phyloP scores from a whole-genome alignment of 2,797 vertebrate genomes.

The Cetoscarus ocellatus region DNA sequence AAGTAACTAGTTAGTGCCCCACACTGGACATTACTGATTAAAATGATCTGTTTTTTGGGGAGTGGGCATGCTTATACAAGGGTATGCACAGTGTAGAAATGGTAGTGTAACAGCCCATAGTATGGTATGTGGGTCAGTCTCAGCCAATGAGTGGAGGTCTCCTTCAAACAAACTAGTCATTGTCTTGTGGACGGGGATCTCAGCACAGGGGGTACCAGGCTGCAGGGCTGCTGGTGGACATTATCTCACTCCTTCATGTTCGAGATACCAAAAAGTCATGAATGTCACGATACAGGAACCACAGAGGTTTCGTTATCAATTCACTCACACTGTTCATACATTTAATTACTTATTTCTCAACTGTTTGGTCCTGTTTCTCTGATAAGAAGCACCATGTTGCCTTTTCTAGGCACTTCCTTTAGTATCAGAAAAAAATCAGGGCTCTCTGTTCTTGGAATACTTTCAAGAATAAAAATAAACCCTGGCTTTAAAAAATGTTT shows the following conservation, averaged over 20 bases:
- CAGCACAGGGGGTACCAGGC: constrained; percentile 10
- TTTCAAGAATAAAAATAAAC: background rate
- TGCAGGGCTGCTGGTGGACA: background rate
- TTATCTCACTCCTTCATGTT: background rate
- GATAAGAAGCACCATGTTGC: background rate
- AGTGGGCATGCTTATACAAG: background rate
- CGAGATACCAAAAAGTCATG: background rate
- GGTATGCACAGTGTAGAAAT: background rate
- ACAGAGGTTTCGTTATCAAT: background rate
- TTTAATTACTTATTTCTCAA: background rate
- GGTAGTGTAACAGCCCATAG: constrained; percentile 1
- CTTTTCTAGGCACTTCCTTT: background rate
- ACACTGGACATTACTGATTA: too few relatives aligned
- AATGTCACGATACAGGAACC: background rate
- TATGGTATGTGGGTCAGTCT: constrained; percentile 23
- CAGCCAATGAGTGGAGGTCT: constrained; percentile 19
- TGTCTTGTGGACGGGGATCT: constrained; percentile 9
- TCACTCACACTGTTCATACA: background rate
- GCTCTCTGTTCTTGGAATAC: background rate
- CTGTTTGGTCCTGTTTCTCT: background rate
- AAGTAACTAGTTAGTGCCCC: too few relatives aligned
- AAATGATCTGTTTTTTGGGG: too few relatives aligned
- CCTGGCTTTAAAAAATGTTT: background rate
- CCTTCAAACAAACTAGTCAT: constrained; percentile 24
- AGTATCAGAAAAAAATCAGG: background rate